Percentiles rank a stretch among this genome's conserved stretches.
phyloP scores from a whole-genome alignment of 1,140 invertebrate genomes.

The Drosophila kohkoa region DNA sequence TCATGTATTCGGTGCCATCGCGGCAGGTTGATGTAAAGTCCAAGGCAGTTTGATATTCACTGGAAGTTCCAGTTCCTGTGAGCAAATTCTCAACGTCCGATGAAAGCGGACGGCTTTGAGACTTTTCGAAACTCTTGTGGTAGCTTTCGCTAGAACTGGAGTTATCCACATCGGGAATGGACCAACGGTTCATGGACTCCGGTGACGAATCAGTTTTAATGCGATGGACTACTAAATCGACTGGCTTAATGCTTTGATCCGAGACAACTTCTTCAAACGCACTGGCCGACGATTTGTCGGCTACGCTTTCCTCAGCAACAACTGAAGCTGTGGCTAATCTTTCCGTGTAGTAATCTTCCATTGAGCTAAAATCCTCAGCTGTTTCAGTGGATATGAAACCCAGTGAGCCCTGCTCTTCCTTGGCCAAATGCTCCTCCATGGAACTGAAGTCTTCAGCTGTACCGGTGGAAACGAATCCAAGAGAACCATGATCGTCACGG shows the following conservation, averaged over 20 bases:
- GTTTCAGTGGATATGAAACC: slow-evolving; percentile 80
- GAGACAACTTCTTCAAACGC: slow-evolving; percentile 69
- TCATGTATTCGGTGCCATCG: slow-evolving; percentile 93
- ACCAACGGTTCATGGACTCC: slow-evolving; percentile 87
- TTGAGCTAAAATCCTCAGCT: slow-evolving; percentile 79
- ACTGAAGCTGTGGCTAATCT: slow-evolving; percentile 65
- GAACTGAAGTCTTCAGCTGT: slow-evolving; percentile 78
- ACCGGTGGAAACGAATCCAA: slow-evolving; percentile 77
- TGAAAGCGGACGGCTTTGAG: slow-evolving; percentile 92
- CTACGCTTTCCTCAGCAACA: slow-evolving; percentile 56
- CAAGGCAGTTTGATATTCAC: slow-evolving; percentile 95
- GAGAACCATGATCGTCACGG: slow-evolving; percentile 71
- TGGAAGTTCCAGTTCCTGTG: slow-evolving; percentile 86
- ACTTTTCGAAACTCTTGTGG: slow-evolving; percentile 94
- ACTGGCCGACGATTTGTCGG: slow-evolving; percentile 64
- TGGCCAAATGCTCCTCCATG: slow-evolving; percentile 72
- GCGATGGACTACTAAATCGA: slow-evolving; percentile 84
- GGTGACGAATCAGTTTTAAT: slow-evolving; percentile 86
- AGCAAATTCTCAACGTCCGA: slow-evolving; percentile 93
- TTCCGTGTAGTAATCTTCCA: slow-evolving; percentile 81
- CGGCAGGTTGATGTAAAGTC: slow-evolving; percentile 88
- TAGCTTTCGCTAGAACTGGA: slow-evolving; percentile 95
- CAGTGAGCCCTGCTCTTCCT: slow-evolving; percentile 74
- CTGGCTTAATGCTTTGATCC: slow-evolving; percentile 69
- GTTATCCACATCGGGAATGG: slow-evolving; percentile 90